Evolutionary conservation across 2,888 invertebrate species (phyloP), one percentile per base, ranked within the genome.

Genomic region (Panzeria rudis): DNA sequence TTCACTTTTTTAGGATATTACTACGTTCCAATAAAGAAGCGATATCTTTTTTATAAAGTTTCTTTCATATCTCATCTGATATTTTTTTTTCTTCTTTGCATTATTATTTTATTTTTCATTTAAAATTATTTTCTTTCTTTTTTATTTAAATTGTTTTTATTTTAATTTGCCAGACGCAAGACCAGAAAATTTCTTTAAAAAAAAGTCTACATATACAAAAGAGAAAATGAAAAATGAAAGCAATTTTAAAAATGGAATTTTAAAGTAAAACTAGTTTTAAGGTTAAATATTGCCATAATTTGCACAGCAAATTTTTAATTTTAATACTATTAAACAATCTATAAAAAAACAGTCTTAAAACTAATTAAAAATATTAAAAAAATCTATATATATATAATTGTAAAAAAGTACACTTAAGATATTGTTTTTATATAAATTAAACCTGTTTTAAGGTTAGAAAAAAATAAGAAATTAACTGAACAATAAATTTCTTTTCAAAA

Each of bases 371-470:
- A 56, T 23, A 62, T 17, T 25, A 35, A 52, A 54, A 54, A 61
- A 4, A 35, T 15, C 29, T 13, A 20, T 52, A 50, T 35, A 56
- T 11, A 38, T 38, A 38, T 38, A 62, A 23, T 17, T 68, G 52
- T 61, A 54, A 44, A 76, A 71, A 71, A n/a, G 1, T 56, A 41
- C 4, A 47, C 1, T 15, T 62, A 72, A 81, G 35, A 38, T 54
- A 44, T 59, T 52, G 35, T 38, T 71, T 62, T 29, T 71, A 72
- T 44, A 29, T 71, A 81, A 80, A 66, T 71, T 54, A 83, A 86
- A 87, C 87, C 88, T 88, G 88, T 88, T 88, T 86, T 88, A 88
- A 87, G 88, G 88, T 87, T 86, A 56, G 71, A 81, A 83, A 81
- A 32, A 62, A 38, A 17, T 5, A 54, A 41, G 25, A 17, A 47